Evolutionary conservation across 2,888 invertebrate genomes (phyloP).

Genomic region (Callosobruchus maculatus): DNA sequence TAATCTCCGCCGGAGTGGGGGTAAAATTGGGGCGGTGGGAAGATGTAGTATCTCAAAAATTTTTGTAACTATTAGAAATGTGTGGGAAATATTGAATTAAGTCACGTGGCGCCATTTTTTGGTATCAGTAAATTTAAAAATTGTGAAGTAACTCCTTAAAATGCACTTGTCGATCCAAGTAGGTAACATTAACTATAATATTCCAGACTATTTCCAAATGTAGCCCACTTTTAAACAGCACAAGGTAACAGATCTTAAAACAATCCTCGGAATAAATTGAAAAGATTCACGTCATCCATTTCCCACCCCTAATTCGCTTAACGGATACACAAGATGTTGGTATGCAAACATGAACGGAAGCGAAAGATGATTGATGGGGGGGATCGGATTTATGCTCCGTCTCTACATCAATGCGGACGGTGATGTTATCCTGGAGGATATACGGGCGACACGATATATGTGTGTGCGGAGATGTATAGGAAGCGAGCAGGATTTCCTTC

Average conservation of each 20-base stretch:
- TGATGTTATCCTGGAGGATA: slow-evolving; percentile 20
- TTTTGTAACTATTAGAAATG: no score
- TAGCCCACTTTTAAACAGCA: no score
- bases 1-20: no score
- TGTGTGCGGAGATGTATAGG: not conserved
- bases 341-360: slow-evolving; percentile 35
- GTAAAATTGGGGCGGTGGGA: no score
- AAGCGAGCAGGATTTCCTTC: not conserved
- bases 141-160: no score
- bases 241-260: not conserved
- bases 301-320: slow-evolving; percentile 18
- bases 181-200: no score
- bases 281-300: not conserved
- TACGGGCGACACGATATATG: slow-evolving; percentile 16
- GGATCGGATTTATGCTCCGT: slow-evolving; percentile 3
- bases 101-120: no score
- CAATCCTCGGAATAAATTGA: not conserved
- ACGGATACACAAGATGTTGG: slow-evolving; percentile 29
- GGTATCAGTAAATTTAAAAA: no score
- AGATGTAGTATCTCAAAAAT: no score
- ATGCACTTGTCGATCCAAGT: no score
- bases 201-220: no score
- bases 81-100: no score
- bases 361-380: slow-evolving; percentile 35
- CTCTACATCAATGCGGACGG: slow-evolving; percentile 8